Base-by-base conservation (phyloP, 2,888 invertebrate species). In the Miltochrista miniata region DNA sequence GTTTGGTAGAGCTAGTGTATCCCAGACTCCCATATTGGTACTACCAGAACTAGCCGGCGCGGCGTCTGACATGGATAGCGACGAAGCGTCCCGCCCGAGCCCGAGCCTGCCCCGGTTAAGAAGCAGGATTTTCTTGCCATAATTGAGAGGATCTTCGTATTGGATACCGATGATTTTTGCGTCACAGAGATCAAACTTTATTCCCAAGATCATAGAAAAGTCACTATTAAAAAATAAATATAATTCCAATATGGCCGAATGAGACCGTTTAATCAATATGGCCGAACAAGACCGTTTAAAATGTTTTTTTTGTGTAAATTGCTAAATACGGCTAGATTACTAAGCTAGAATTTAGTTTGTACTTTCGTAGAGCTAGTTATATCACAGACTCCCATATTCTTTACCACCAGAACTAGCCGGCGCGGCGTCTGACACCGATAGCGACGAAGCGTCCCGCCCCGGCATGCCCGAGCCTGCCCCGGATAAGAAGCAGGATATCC, bases 111-210 rank as follows among this genome's bases (percentile, higher is more conserved):
- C 15, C 72, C 64, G 14, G 77, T 76, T 0, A 59, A 59, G 56
- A 69, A 66, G 34, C 38, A 71, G 10, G 82, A 81, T 1, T 70
- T 85, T 1, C 62, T 85, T 5, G 72, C 80, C 1, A 74, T 83
- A 58, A 79, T 90, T 42, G 74, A 82, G 53, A 64, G 45, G 2
- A 54, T 56, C 5, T 93, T 93, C 52, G 76, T 82, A 0, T 85
- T 92, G 15, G 93, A 93, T 54, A 90, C 90, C 2, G 88, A 92
- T 51, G n/a, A n/a, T n/a, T n/a, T n/a, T n/a, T n/a, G n/a, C n/a
- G n/a, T n/a, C n/a, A n/a, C n/a, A n/a, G n/a, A n/a, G n/a, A n/a
- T n/a, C n/a, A n/a, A n/a, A n/a, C n/a, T n/a, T n/a, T n/a, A n/a
- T n/a, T n/a, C n/a, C n/a, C n/a, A n/a, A n/a, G n/a, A n/a, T n/a